Percentiles rank a stretch among this genome's conserved stretches.
phyloP scores from a whole-genome alignment of 2,797 vertebrate genomes.

The Phylloscopus collybita region DNA sequence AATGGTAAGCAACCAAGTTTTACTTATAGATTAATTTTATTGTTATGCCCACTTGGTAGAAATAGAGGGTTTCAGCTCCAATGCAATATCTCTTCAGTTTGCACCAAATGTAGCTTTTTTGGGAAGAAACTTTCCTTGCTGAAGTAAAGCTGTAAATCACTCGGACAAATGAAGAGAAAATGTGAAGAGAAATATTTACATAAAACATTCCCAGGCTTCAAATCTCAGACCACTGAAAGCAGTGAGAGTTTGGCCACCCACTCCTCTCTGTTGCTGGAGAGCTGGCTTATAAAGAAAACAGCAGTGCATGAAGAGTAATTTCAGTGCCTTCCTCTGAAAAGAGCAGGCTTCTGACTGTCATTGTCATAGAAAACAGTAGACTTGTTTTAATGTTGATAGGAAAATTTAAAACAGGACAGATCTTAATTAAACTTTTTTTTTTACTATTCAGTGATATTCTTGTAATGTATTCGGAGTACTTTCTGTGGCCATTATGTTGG shows the following conservation, averaged over 20 bases:
- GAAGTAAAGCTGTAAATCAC: slow-evolving; percentile 54
- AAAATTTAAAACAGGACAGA: slow-evolving; percentile 25
- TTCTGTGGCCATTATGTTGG: slow-evolving; percentile 6
- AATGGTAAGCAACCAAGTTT: not conserved
- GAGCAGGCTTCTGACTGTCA: slow-evolving; percentile 44
- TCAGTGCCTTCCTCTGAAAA: slow-evolving; percentile 51
- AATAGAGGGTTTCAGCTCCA: not conserved
- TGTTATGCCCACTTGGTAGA: not conserved
- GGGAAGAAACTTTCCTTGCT: slow-evolving; percentile 36
- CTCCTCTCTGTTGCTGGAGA: not conserved
- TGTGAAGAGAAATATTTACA: slow-evolving; percentile 59
- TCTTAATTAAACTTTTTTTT: slow-evolving; percentile 47
- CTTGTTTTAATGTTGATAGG: slow-evolving; percentile 35
- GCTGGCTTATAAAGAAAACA: slow-evolving; percentile 11
- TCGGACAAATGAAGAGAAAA: slow-evolving; percentile 51
- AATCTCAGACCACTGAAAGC: slow-evolving; percentile 52
- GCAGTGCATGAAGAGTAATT: slow-evolving; percentile 28
- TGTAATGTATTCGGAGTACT: not conserved
- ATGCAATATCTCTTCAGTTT: slow-evolving; percentile 23
- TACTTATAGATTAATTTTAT: not conserved
- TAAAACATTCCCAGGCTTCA: slow-evolving; percentile 33
- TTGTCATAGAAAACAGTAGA: slow-evolving; percentile 45
- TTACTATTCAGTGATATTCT: not conserved
- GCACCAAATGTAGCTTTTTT: slow-evolving; percentile 37
- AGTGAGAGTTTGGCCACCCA: slow-evolving; percentile 44